Conservation (phyloP, 2,888 invertebrate species). For the Melikaiella ostensackeni region DNA sequence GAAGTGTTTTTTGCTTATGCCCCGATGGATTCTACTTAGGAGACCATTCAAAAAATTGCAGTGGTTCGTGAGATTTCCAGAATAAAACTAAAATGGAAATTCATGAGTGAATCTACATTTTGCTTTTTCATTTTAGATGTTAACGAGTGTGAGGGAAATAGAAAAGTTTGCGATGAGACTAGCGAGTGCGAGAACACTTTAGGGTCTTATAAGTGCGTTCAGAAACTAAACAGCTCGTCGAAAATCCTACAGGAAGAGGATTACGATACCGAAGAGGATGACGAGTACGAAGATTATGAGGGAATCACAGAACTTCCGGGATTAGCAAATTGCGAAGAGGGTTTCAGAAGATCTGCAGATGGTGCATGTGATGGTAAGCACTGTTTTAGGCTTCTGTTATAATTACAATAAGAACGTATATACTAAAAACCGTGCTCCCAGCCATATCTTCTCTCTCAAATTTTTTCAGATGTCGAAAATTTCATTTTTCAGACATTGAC, state of each 20-base stretch:
- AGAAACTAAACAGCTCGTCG: conserved; percentile 62
- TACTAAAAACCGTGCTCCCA: no score
- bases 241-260: conserved; percentile 68
- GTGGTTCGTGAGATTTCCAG: conserved; percentile 61
- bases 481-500: conserved; percentile 77
- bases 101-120: not conserved
- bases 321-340: conserved; percentile 70
- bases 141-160: conserved; percentile 87
- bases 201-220: conserved; percentile 85
- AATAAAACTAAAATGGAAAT: not conserved
- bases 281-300: conserved; percentile 62
- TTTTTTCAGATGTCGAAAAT: no score
- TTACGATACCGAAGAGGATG: conserved; percentile 65
- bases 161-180: conserved; percentile 86
- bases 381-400: not conserved
- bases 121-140: conserved; percentile 78
- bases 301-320: conserved; percentile 66
- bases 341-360: conserved; percentile 77
- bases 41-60: conserved; percentile 69
- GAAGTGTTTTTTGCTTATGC: conserved; percentile 75
- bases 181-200: conserved; percentile 85
- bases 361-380: conserved; percentile 76
- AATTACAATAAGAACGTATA: not conserved
- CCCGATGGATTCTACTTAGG: conserved; percentile 69
- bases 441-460: no score